Conservation (phyloP, 2,113 vertebrate genomes). For the Gila orcuttii region DNA sequence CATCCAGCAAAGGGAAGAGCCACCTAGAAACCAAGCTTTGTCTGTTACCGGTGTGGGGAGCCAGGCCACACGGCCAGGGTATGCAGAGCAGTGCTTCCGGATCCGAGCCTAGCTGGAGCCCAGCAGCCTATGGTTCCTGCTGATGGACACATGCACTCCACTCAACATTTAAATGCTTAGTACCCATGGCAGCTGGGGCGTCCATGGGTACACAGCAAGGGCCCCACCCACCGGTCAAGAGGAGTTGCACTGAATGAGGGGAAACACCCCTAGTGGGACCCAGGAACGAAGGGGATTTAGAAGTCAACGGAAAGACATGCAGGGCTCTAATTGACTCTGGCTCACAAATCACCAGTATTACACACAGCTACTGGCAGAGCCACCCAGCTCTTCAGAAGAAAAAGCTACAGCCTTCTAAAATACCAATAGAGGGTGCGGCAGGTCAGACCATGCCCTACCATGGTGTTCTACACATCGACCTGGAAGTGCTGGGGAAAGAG, state of each 20-base stretch:
- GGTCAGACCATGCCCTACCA: slow-evolving; percentile 39
- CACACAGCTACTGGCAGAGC: slow-evolving; percentile 17
- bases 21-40: neutral
- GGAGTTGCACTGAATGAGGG: neutral
- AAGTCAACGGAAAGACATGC: slow-evolving; percentile 8
- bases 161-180: slow-evolving; percentile 47
- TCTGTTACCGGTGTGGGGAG: slow-evolving; percentile 17
- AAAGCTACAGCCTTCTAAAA: slow-evolving; percentile 21
- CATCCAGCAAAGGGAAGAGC: neutral
- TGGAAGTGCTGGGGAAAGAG: slow-evolving; percentile 32
- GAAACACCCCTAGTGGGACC: slow-evolving; percentile 25
- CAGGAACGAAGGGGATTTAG: slow-evolving; percentile 28
- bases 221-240: neutral
- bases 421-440: slow-evolving; percentile 46
- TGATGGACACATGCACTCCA: neutral
- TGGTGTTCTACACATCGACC: slow-evolving; percentile 35
- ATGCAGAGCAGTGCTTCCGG: neutral
- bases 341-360: slow-evolving; percentile 29
- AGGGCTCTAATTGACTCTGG: slow-evolving; percentile 18
- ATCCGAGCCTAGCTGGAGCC: neutral
- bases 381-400: slow-evolving; percentile 18
- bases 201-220: slow-evolving; percentile 42
- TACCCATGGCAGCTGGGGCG: slow-evolving; percentile 32
- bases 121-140: neutral
- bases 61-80: slow-evolving; percentile 23